Evolutionary conservation across 2,113 vertebrate species (phyloP), one percentile per base, ranked within the genome.

Genomic region (Orientallactaga bullata): DNA sequence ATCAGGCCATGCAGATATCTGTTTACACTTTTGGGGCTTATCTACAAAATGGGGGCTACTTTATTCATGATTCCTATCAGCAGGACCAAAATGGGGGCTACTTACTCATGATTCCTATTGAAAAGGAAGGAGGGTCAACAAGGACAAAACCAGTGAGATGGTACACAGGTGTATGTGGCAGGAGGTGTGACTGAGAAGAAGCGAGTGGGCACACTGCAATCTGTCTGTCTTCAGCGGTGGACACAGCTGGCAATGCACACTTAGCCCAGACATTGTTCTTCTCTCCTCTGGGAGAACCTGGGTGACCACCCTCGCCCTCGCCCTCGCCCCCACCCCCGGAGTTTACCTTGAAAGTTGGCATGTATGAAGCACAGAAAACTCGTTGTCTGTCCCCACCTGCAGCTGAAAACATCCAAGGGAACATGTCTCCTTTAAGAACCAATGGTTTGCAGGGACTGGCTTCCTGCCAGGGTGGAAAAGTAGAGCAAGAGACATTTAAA

Each of bases 401-500:
- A 23, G 74, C 82, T 88, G 76, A 60, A 37, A 55, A 84, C 85
- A 87, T 69, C 72, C 42, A n/a, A 93, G 60, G 73, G 61, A 88
- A 28, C 32, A 24, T n/a, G 80, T 91, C 79, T 88, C 89, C 90
- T 97, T 95, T 95, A 96, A 96, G 95, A 96, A 90, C 92, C 85
- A 82, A 30, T 82, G 5, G 5, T 55, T 92, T 72, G 39, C 68
- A 89, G 79, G 73, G 73, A 18, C 96, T 88, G 97, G 97, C 94
- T 97, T 92, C 85, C 88, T 95, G 96, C 98, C 97, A 97, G 69
- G 0, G n/a, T 60, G 55, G 89, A 79, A 93, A 96, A 96, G 93
- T 96, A 37, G 94, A 97, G 84, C 87, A 68, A 61, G 71, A 97
- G 91, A 95, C 94, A 79, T 95, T 97, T 95, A 95, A 98, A 97